A percentile compares a stretch with the other conserved stretches of the same genome.
phyloP scores from a whole-genome alignment of 2,797 vertebrate genomes.

The Smutsia temminckii region DNA sequence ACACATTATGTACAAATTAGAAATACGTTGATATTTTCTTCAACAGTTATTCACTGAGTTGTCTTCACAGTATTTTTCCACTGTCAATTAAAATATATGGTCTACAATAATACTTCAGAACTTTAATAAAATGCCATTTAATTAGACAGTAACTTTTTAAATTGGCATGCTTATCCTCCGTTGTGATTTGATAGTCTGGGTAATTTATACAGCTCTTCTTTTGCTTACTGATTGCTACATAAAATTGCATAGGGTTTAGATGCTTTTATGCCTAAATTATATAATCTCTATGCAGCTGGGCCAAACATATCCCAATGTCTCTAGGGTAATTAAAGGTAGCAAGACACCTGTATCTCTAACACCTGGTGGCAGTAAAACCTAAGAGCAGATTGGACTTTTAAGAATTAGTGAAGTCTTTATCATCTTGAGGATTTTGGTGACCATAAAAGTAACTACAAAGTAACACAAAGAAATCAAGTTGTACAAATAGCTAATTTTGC shows the following conservation, averaged over 20 bases:
- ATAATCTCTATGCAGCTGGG: not conserved
- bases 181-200: not conserved
- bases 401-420: slow-evolving; percentile 25
- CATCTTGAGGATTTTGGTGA: slow-evolving; percentile 37
- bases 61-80: not conserved
- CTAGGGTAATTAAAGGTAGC: slow-evolving; percentile 23
- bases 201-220: not conserved
- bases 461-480: not conserved
- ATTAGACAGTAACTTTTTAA: not conserved
- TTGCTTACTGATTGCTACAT: not conserved
- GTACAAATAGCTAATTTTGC: not conserved
- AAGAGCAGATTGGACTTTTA: not conserved
- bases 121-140: not conserved
- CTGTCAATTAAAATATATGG: not conserved
- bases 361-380: slow-evolving; percentile 54
- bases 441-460: not conserved
- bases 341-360: slow-evolving; percentile 28
- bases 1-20: not conserved
- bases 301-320: not conserved
- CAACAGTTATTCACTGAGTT: not conserved
- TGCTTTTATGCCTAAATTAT: not conserved
- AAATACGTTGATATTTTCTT: not conserved
- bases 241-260: not conserved
- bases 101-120: not conserved
- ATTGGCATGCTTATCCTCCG: not conserved